Conservation (phyloP, 1,140 invertebrate species). For the Eupeodes corollae region DNA sequence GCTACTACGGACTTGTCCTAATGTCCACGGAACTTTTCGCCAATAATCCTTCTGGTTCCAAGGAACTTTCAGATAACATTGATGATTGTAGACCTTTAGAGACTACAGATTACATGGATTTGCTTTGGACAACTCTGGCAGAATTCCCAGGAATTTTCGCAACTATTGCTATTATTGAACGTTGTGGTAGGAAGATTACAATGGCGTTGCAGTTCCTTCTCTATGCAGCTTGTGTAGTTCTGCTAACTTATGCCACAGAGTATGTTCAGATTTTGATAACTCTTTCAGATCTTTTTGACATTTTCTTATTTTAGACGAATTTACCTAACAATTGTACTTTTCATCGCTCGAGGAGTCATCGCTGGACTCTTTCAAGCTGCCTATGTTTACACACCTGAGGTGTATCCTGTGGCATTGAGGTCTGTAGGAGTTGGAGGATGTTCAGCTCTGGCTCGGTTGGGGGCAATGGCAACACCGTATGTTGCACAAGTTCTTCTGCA, state of each 20-base stretch:
- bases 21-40: constrained; percentile 89
- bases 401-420: constrained; percentile 45
- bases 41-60: constrained; percentile 26
- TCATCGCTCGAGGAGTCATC: constrained; percentile 82
- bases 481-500: constrained; percentile 61
- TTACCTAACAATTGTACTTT: constrained; percentile 72
- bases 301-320: constrained; percentile 49
- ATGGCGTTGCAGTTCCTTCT: constrained; percentile 89
- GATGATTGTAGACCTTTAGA: constrained; percentile 50
- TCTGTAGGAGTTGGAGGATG: constrained; percentile 69
- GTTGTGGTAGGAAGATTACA: constrained; percentile 80
- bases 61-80: constrained; percentile 19
- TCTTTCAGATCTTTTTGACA: not conserved
- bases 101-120: constrained; percentile 81
- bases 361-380: constrained; percentile 89
- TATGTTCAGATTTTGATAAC: constrained; percentile 28
- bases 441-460: constrained; percentile 65
- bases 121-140: constrained; percentile 88
- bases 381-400: constrained; percentile 92
- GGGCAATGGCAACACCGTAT: constrained; percentile 73
- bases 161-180: constrained; percentile 84
- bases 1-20: constrained; percentile 89
- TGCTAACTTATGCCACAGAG: constrained; percentile 68
- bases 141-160: constrained; percentile 94
- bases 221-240: constrained; percentile 69